Evolutionary conservation across 2,888 invertebrate species (phyloP).

Genomic region (Amiota mariae): DNA sequence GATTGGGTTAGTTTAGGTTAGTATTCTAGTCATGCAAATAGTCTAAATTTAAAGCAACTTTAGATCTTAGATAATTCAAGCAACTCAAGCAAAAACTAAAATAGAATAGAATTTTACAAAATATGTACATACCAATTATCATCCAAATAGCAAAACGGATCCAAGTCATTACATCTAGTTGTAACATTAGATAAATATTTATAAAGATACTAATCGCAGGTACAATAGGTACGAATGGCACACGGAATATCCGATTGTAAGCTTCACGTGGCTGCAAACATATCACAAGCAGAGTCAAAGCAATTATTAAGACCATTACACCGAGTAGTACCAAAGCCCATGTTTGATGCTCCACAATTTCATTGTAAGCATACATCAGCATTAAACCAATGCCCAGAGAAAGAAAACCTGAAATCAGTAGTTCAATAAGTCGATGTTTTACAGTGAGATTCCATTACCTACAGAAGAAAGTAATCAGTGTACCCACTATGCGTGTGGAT

Average conservation of each 20-base stretch:
- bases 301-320: conserved; percentile 54
- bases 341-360: conserved; percentile 54
- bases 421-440: background rate
- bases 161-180: conserved; percentile 87
- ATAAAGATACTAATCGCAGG: conserved; percentile 88
- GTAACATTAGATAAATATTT: conserved; percentile 89
- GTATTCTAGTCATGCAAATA: conserved; percentile 51
- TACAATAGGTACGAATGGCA: conserved; percentile 87
- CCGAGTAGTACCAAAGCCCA: conserved; percentile 63
- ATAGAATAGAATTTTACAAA: conserved; percentile 38
- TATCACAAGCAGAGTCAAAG: conserved; percentile 61
- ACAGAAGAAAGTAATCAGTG: conserved; percentile 65
- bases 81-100: conserved; percentile 29
- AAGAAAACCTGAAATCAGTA: conserved; percentile 57
- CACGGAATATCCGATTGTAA: conserved; percentile 75
- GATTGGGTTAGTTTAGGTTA: conserved; percentile 35
- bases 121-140: conserved; percentile 79
- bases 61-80: background rate
- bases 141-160: conserved; percentile 88
- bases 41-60: background rate
- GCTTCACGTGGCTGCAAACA: conserved; percentile 69
- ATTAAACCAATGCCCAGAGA: conserved; percentile 65
- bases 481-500: conserved; percentile 67
- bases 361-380: conserved; percentile 62
- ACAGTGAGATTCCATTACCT: conserved; percentile 41